A percentile compares a stretch with the other conserved stretches of the same genome.
These are phyloP conservation scores for Epinephelus cyanopodus DNA, from an alignment of 2,113 vertebrate genomes.

Conservation along the genomic window DNA sequence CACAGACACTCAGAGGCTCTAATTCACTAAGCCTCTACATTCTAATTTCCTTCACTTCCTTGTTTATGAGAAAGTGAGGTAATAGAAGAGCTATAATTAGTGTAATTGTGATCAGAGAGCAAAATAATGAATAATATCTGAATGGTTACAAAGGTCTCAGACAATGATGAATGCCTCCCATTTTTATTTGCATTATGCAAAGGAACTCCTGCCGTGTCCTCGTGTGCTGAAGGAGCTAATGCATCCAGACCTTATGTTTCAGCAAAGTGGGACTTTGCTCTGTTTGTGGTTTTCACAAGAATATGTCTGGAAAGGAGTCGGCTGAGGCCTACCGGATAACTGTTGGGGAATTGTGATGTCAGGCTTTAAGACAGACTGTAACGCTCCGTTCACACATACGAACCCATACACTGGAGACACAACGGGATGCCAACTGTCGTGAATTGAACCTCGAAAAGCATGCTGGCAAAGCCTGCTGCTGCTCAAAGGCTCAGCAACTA, in stretches of 20 bases:
- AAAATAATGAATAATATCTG: conserved; percentile 60
- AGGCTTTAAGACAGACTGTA: neutral
- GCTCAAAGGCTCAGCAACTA: neutral
- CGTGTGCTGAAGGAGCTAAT: neutral
- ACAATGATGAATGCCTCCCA: conserved; percentile 57
- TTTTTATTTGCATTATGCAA: conserved; percentile 43
- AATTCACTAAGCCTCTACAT: conserved; percentile 31
- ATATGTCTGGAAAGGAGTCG: neutral
- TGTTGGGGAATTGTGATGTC: conserved; percentile 7
- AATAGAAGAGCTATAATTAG: conserved; percentile 57
- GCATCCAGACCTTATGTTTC: neutral
- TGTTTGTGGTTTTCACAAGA: conserved; percentile 16
- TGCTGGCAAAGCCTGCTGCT: neutral
- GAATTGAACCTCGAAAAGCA: neutral
- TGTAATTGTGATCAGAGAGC: conserved; percentile 67
- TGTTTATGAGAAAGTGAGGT: conserved; percentile 56
- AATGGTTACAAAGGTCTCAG: conserved; percentile 58
- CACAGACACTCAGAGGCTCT: conserved; percentile 39
- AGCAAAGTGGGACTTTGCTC: neutral
- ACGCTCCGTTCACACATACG: rapidly evolving
- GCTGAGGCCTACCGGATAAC: neutral
- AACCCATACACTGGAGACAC: neutral
- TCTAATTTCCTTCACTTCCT: conserved; percentile 44
- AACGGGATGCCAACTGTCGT: neutral
- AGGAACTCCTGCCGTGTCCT: conserved; percentile 23